phyloP scores from a whole-genome alignment of 2,797 vertebrate species.

The Periophthalmus magnuspinnatus region DNA sequence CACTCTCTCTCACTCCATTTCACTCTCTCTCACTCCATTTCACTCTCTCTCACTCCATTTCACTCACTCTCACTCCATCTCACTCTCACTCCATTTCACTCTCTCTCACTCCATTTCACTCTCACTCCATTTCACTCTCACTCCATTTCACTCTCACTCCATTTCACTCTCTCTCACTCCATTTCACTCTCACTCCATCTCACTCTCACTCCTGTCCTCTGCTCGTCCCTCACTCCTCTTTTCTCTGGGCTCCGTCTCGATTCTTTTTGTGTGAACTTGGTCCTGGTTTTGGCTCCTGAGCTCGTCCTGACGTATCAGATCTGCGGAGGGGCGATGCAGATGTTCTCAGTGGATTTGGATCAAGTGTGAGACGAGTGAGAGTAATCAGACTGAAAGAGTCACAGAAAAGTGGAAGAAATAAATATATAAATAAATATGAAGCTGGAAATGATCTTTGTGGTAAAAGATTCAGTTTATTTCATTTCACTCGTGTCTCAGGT shows the following conservation, averaged over 20 bases:
- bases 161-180: too few species aligned
- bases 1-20: slow-evolving; percentile 29
- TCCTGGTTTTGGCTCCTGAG: slow-evolving; percentile 6
- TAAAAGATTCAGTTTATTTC: too few species aligned
- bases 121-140: slow-evolving; percentile 49
- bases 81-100: slow-evolving; percentile 45
- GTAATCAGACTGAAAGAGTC: background rate
- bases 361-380: background rate
- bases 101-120: too few species aligned
- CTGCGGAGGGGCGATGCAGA: slow-evolving; percentile 24
- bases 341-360: slow-evolving; percentile 3
- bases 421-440: too few species aligned
- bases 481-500: too few species aligned
- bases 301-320: slow-evolving; percentile 11
- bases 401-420: too few species aligned
- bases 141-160: slow-evolving; percentile 46
- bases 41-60: slow-evolving; percentile 46
- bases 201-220: too few species aligned
- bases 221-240: slow-evolving; percentile 14
- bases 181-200: slow-evolving; percentile 46
- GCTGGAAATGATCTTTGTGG: background rate
- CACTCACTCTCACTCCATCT: too few species aligned
- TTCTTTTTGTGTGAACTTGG: slow-evolving; percentile 20
- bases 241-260: slow-evolving; percentile 6
- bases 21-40: too few species aligned